These are phyloP conservation scores for Pangasius sanitwongsei DNA, from an alignment of 2,797 vertebrate genomes.

Conservation along the genomic window DNA sequence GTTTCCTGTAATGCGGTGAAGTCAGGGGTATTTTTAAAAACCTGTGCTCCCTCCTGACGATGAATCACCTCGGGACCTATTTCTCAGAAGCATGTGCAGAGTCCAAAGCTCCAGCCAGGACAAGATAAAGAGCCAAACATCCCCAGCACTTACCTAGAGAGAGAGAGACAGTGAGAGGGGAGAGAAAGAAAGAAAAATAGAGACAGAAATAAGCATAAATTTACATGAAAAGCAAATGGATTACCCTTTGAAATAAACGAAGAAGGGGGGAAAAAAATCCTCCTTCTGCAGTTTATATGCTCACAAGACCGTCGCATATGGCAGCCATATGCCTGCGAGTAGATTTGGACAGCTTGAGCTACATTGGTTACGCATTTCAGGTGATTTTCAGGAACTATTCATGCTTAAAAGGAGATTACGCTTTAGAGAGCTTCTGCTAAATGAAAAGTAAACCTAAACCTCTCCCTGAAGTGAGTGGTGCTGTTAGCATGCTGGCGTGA, in stretches of 20 bases:
- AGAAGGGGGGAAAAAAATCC: slow-evolving; percentile 14
- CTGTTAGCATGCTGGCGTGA: slow-evolving; percentile 58
- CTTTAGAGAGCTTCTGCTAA: slow-evolving; percentile 49
- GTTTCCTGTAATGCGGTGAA: slow-evolving; percentile 53
- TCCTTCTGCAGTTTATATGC: slow-evolving; percentile 32
- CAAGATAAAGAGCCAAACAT: slow-evolving; percentile 62
- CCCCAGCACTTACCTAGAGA: slow-evolving; percentile 73
- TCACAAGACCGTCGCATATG: slow-evolving; percentile 42
- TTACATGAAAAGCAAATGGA: slow-evolving; percentile 38
- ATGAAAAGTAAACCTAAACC: slow-evolving; percentile 51
- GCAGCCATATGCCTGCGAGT: slow-evolving; percentile 47
- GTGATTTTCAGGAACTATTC: slow-evolving; percentile 48
- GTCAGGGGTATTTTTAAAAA: slow-evolving; percentile 50
- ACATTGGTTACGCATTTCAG: slow-evolving; percentile 47
- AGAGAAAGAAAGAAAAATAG: slow-evolving; percentile 51
- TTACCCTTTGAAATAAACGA: slow-evolving; percentile 39
- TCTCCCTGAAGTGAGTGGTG: slow-evolving; percentile 27
- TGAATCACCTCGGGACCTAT: slow-evolving; percentile 53
- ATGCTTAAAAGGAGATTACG: slow-evolving; percentile 45
- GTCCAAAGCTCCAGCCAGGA: slow-evolving; percentile 49
- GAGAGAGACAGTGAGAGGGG: slow-evolving; percentile 56
- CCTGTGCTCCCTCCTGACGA: slow-evolving; percentile 46
- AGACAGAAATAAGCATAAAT: slow-evolving; percentile 48
- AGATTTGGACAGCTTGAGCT: slow-evolving; percentile 45
- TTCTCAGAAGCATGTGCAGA: slow-evolving; percentile 50